Base-by-base conservation (phyloP, 2,797 vertebrate genomes). In the Fistularia commersonii region DNA sequence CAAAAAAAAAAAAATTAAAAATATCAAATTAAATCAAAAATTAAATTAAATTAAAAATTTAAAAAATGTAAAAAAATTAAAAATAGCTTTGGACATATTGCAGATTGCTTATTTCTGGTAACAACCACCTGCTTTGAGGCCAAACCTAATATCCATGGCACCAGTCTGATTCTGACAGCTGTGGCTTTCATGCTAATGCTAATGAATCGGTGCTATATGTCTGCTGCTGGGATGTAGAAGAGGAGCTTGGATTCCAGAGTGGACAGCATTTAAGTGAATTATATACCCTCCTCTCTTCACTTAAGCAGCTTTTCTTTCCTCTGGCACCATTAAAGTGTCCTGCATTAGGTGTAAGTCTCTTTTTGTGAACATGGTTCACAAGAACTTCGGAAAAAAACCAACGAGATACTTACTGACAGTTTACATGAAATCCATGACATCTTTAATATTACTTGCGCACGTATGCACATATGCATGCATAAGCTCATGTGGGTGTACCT, bases 401-500 rank as follows among this genome's bases (percentile, higher is more conserved):
- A 2, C 23, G 23, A 4, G 2, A 23, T 23, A 23, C 23, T 23
- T 23, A 23, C 23, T 23, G 23, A 23, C 23, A 23, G 23, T 23
- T 2, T 2, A 23, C 23, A 23, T 23, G 23, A 23, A 2, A 23
- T 23, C 2, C 23, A 23, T 23, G 2, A n/a, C 4, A 23, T 23
- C 23, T 45, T 23, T 15, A 12, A 6, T 12, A 50, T 50, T 11
- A 6, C 37, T 11, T 38, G 0, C 39, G 43, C 12, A 11, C 31
- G 46, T 45, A 14, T 50, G 11, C 23, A 13, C 32, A 37, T 12
- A 8, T 45, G 12, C 12, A 10, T 41, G 9, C 41, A 12, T 23
- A 10, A 23, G 44, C 32, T 37, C 36, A 11, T 8, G 41, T 48
- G 49, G 54, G 14, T 37, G 5, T 71, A 99, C 97, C 96, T 99